Conservation (phyloP, 1,140 invertebrate species). For the Atta colombica region DNA sequence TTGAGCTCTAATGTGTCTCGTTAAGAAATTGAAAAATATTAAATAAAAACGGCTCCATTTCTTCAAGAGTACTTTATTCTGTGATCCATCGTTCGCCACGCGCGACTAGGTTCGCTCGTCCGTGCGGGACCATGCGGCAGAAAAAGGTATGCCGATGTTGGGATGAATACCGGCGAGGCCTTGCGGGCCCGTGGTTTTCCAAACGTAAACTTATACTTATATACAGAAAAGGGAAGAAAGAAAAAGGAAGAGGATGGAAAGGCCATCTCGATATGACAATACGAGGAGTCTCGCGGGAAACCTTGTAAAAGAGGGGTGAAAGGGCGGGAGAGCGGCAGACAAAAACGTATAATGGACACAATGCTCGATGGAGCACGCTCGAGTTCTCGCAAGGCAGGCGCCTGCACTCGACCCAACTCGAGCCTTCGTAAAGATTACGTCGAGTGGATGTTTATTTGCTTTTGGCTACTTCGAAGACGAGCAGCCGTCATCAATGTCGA, state of each 20-base stretch:
- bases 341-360: slow-evolving; percentile 76
- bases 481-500: slow-evolving; percentile 26
- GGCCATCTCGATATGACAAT: slow-evolving; percentile 70
- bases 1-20: not conserved
- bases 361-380: slow-evolving; percentile 73
- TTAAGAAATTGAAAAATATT: slow-evolving; percentile 10
- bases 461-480: slow-evolving; percentile 49
- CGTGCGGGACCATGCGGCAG: slow-evolving; percentile 71
- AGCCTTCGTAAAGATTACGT: slow-evolving; percentile 77
- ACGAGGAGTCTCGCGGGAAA: slow-evolving; percentile 70
- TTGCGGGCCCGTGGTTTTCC: slow-evolving; percentile 68
- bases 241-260: slow-evolving; percentile 8
- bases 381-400: slow-evolving; percentile 69
- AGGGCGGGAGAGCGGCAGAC: slow-evolving; percentile 36
- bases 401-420: slow-evolving; percentile 69
- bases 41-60: slow-evolving; percentile 24
- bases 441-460: slow-evolving; percentile 76
- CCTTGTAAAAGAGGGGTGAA: slow-evolving; percentile 39
- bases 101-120: slow-evolving; percentile 70
- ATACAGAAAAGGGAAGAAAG: slow-evolving; percentile 59
- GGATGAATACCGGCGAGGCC: slow-evolving; percentile 70
- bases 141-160: slow-evolving; percentile 75
- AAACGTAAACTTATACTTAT: slow-evolving; percentile 78
- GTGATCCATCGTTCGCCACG: slow-evolving; percentile 67
- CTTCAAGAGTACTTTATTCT: slow-evolving; percentile 54